Percentiles rank a stretch among this genome's conserved stretches.
These are phyloP conservation scores for Coregonus suidteri DNA, from an alignment of 2,797 vertebrate species.

Conservation along the genomic window DNA sequence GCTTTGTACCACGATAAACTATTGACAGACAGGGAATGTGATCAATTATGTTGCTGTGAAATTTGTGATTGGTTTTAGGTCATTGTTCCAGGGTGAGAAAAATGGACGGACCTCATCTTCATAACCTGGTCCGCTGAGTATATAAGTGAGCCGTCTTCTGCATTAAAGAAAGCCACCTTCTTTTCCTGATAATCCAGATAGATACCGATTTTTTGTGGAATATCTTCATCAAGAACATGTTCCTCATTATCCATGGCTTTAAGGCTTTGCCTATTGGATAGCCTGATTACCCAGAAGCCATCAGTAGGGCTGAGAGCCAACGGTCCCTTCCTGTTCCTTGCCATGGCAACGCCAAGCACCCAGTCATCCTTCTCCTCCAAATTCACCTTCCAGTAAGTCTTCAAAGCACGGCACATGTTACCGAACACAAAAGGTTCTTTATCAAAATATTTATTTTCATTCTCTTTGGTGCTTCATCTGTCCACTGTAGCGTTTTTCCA, in stretches of 20 bases:
- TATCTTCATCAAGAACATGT: not conserved
- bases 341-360: conserved; percentile 18
- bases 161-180: conserved; percentile 15
- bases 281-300: not conserved
- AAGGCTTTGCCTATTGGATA: conserved; percentile 8
- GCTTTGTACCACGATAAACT: no score
- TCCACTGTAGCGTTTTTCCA: no score
- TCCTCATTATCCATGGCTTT: conserved; percentile 16
- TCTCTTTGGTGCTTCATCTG: no score
- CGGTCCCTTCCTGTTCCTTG: conserved; percentile 7
- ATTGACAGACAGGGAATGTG: no score
- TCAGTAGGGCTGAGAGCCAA: conserved; percentile 8
- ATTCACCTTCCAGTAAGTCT: not conserved
- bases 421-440: conserved; percentile 8
- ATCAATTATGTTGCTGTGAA: not conserved
- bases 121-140: conserved; percentile 3
- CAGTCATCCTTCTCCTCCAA: conserved; percentile 18
- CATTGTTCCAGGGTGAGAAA: conserved; percentile 13
- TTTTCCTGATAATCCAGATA: not conserved
- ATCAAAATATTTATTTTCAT: no score
- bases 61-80: not conserved
- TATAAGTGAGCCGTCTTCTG: not conserved
- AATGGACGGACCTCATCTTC: not conserved
- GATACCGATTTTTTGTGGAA: conserved; percentile 10
- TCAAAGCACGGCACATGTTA: not conserved